These are phyloP conservation scores for Frankliniella intonsa DNA, from an alignment of 2,888 invertebrate genomes.

Conservation along the genomic window DNA sequence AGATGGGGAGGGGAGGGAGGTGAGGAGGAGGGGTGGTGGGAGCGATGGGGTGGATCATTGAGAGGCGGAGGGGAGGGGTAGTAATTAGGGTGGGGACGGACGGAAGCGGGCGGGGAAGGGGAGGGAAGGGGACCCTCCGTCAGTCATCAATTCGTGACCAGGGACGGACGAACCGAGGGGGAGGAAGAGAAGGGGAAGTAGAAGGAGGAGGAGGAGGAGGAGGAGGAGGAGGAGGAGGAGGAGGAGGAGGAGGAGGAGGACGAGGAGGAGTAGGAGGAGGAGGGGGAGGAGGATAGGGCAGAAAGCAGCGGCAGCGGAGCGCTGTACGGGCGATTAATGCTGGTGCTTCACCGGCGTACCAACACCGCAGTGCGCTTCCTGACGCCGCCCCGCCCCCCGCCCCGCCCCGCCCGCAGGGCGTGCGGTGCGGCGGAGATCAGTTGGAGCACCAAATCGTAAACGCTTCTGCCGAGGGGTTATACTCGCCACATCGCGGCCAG, in stretches of 20 bases:
- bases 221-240: background rate
- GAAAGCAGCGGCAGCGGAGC: background rate
- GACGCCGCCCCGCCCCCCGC: background rate
- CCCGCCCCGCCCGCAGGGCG: background rate
- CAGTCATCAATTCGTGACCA: constrained; percentile 18
- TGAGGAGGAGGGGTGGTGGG: background rate
- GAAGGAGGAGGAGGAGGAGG: background rate
- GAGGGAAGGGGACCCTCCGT: background rate
- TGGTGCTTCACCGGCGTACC: background rate
- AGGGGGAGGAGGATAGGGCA: background rate
- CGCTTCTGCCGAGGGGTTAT: background rate
- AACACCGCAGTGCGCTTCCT: background rate
- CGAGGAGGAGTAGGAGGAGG: background rate
- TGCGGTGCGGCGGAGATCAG: background rate
- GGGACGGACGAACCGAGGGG: background rate
- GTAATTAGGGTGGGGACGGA: background rate
- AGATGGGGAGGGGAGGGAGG: background rate
- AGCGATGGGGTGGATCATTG: background rate
- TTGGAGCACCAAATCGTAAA: background rate
- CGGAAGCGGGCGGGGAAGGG: background rate
- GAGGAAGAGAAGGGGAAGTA: no score
- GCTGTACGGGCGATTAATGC: constrained; percentile 5
- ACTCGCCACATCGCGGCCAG: background rate
- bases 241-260: background rate
- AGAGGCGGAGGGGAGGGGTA: background rate